Conservation (phyloP, 1,140 invertebrate species). For the Gryon sp. region DNA sequence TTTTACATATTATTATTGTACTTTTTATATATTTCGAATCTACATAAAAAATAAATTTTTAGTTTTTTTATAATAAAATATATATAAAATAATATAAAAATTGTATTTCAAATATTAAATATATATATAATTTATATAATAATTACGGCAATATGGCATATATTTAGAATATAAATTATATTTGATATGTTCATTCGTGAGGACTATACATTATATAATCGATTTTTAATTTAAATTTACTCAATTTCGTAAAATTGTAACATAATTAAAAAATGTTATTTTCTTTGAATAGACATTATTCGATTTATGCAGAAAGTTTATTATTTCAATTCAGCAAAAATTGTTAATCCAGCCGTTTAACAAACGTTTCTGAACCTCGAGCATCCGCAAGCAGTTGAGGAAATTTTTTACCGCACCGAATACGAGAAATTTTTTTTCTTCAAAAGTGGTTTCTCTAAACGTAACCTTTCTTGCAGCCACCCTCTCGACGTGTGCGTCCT, state of each 20-base stretch:
- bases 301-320: too few species aligned
- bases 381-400: not conserved
- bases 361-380: not conserved
- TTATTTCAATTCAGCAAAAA: too few species aligned
- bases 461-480: conserved; percentile 52
- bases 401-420: conserved; percentile 34
- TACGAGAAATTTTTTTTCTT: conserved; percentile 49
- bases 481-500: conserved; percentile 45
- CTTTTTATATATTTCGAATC: too few species aligned
- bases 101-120: too few species aligned
- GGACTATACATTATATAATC: not conserved
- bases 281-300: too few species aligned
- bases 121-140: not conserved
- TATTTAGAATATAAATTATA: not conserved
- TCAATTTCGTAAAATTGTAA: too few species aligned
- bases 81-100: not conserved
- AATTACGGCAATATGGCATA: not conserved
- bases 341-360: too few species aligned
- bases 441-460: conserved; percentile 59
- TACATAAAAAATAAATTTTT: too few species aligned
- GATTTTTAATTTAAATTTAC: not conserved
- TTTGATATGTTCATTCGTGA: not conserved
- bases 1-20: too few species aligned
- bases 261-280: too few species aligned
- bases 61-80: too few species aligned